Base-by-base conservation (phyloP, 2,888 invertebrate species). In the Tryphoninae sp. region DNA sequence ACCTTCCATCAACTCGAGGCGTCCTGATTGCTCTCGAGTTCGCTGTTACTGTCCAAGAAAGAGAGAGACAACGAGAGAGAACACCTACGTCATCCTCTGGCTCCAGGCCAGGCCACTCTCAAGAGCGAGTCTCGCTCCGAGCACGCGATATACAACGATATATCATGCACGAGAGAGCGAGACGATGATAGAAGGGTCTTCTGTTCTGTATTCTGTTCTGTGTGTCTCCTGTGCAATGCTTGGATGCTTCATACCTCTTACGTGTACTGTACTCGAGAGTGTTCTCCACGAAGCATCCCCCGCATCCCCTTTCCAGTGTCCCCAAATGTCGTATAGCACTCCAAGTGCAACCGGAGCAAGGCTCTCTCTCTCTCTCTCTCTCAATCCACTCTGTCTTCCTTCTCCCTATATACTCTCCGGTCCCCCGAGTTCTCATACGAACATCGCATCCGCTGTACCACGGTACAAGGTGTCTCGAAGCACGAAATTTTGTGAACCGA, bases 261-360 rank as follows among this genome's bases (percentile, higher is more conserved):
- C 78, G 78, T 82, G 75, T 76, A 82, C 78, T 23, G 49, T 68
- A 76, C 78, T 82, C 76, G 71, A 82, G 82, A 75, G 75, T 78
- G 61, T 75, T 82, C 72, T 78, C 75, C 72, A 58, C 78, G 67
- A 68, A 75, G 71, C 78, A 78, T 42, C 65, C 71, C 67, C 65
- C 33, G 1, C 33, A 3, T 6, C 33, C 33, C 33, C 33, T 33
- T 33, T 4, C 33, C 61, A 78, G 78, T 82, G 72, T 76, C 62
- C 71, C 81, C 81, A 75, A 78, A 78, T 72, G 75, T 82, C 75
- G 78, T 78, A 53, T 71, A 59, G 65, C 69, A 59, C 72, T 61
- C 53, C 78, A 72, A 82, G 72, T 75, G 62, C 71, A 82, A 82
- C 81, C 76, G 71, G 64, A 49, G 51, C 78, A 75, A 74, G 62